Evolutionary conservation across 2,797 vertebrate species (phyloP), one percentile per base, ranked within the genome.

Genomic region (Vultur gryphus): DNA sequence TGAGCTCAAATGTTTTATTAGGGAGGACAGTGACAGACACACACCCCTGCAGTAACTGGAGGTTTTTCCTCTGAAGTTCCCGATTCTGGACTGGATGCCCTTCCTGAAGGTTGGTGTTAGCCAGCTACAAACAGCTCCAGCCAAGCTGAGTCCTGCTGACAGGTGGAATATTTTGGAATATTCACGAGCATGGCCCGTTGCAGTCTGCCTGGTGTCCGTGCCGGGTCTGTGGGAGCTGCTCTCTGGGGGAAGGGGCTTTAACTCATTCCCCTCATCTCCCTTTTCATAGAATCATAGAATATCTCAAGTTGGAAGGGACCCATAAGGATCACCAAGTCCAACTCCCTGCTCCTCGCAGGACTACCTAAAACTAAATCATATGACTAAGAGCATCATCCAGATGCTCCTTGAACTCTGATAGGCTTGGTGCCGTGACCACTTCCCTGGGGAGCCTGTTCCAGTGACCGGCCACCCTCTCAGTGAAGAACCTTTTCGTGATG

Each of bases 121-220:
- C 28, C 7, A 5, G 0, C 6, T 71, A 66, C 28, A 33, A 37
- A 15, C 41, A 13, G 37, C n/a, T 78, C n/a, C 85, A 18, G 69
- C 29, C 1, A 3, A 31, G 29, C 20, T 1, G 1, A 41, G 28
- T 19, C 39, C 67, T 67, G 67, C 26, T 46, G 64, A 1, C 21
- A 13, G 49, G 20, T 51, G 59, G 62, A 69, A 19, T 31, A 20
- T 25, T 80, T 69, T 24, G 55, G 57, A 33, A 39, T 15, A 21
- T 43, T 11, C 25, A 9, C 0, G 0, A 35, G 26, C 14, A 13
- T 1, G 8, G 70, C 29, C 28, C 2, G 0, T 8, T 20, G 16
- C 14, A 48, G 15, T 11, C 29, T 69, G 61, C 25, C 20, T 1
- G 0, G 18, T 62, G 87, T 13, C 35, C 0, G 0, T 65, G 66